Evolutionary conservation across 1,140 invertebrate genomes (phyloP).

Genomic region (Spodoptera frugiperda): DNA sequence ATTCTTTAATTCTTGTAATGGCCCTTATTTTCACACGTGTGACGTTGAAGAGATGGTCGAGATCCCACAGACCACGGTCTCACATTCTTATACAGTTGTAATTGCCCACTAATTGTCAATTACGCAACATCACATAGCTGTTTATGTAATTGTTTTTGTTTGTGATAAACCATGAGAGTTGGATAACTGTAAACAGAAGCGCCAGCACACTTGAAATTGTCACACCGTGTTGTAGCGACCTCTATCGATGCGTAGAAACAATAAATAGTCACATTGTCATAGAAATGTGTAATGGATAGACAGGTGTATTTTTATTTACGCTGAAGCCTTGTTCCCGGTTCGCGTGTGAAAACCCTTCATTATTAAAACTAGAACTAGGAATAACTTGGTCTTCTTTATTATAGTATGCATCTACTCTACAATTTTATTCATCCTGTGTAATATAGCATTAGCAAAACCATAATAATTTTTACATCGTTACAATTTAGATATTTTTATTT

Average conservation of each 20-base stretch:
- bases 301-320: not conserved
- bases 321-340: not conserved
- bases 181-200: slow-evolving; percentile 33
- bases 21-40: slow-evolving; percentile 45
- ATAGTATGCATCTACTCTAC: not conserved
- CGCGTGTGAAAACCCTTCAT: slow-evolving; percentile 8
- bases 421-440: slow-evolving; percentile 32
- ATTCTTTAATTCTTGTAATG: slow-evolving; percentile 32
- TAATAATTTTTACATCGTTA: not conserved
- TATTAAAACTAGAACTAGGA: not conserved
- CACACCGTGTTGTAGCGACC: not conserved
- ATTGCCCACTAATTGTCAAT: slow-evolving; percentile 56
- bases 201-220: not conserved
- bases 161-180: slow-evolving; percentile 38
- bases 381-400: not conserved
- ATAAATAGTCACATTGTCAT: not conserved
- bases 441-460: slow-evolving; percentile 12
- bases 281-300: not conserved
- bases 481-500: not conserved
- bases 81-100: slow-evolving; percentile 57
- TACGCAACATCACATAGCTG: slow-evolving; percentile 58
- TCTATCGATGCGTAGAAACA: not conserved
- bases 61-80: slow-evolving; percentile 40
- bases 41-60: slow-evolving; percentile 3
- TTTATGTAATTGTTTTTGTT: slow-evolving; percentile 57